Base-by-base conservation (phyloP, 1,140 invertebrate genomes). In the Drosophila kohkoa region DNA sequence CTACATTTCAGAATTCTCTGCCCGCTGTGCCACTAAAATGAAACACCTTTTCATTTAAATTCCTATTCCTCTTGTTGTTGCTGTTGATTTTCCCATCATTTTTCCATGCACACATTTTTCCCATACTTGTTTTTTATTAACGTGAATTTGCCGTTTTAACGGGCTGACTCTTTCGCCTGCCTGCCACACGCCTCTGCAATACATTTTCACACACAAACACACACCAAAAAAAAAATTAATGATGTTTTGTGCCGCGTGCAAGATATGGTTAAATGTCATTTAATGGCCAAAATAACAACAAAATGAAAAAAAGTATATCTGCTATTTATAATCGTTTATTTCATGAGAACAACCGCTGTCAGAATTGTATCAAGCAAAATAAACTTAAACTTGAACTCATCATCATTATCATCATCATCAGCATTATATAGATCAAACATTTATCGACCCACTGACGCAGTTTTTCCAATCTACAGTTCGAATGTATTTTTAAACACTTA, bases 301-400 rank as follows among this genome's bases (percentile, higher is more conserved):
- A 25, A 25, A 25, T 25, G 20, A 25, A 25, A 25, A 25, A 25
- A 25, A 25, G 20, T 25, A 25, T 10, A 38, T 74, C 11, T 54
- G 38, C 63, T 73, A 63, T 69, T 62, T 62, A 72, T 54, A 13
- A 16, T 5, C 49, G 55, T 45, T 35, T 15, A 59, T 60, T 52
- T 35, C 13, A 35, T 46, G 49, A 54, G n/a, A 32, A 8, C 51
- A 43, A 32, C 16, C 11, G 5, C 32, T 13, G 57, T 7, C 20
- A 46, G 20, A 59, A 28, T 45, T n/a, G 11, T 13, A 46, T 45
- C 38, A 72, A 60, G 35, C 60, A 66, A 55, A 48, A 71, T 28
- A 75, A 78, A 78, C 74, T 77, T 88, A 83, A 88, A 88, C 83
- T 88, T 88, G 77, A 88, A 83, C 85, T 81, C 62, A 71, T 74